Evolutionary conservation across 2,797 vertebrate species (phyloP).

Genomic region (Cheirogaleus major): DNA sequence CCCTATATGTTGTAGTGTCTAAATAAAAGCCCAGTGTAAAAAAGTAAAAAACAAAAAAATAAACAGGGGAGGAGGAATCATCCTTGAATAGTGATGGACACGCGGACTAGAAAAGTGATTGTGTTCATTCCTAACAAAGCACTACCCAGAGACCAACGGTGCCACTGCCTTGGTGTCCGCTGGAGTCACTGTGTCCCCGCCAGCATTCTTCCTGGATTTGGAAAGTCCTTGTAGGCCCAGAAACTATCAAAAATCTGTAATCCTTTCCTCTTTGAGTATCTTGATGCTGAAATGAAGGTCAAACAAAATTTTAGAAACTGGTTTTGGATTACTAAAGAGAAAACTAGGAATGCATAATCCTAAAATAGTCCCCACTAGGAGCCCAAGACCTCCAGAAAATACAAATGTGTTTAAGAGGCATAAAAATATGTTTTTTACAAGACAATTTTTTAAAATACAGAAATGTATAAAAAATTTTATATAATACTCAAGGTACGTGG

Average conservation of each 20-base stretch:
- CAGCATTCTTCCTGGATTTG: slow-evolving; percentile 61
- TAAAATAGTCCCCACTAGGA: neutral
- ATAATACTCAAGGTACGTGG: neutral
- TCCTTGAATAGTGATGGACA: slow-evolving; percentile 75
- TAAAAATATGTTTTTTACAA: neutral
- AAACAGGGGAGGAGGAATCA: slow-evolving; percentile 40
- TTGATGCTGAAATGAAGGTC: slow-evolving; percentile 78
- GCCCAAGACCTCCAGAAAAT: neutral
- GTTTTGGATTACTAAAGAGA: neutral
- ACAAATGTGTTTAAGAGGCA: neutral
- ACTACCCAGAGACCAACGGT: neutral
- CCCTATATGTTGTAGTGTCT: slow-evolving; percentile 55
- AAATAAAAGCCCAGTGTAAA: slow-evolving; percentile 81
- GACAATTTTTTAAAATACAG: neutral
- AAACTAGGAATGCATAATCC: neutral
- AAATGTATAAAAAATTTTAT: neutral
- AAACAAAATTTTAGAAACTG: slow-evolving; percentile 59
- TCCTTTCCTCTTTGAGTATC: slow-evolving; percentile 49
- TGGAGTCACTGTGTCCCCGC: slow-evolving; percentile 53
- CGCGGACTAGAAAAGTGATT: neutral
- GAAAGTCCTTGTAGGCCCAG: slow-evolving; percentile 62
- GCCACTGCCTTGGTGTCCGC: neutral
- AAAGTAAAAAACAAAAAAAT: slow-evolving; percentile 75
- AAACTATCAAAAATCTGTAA: slow-evolving; percentile 8
- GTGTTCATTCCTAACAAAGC: slow-evolving; percentile 64